These are phyloP conservation scores for Drosophila kanapiae DNA, from an alignment of 1,140 invertebrate genomes.

Conservation along the genomic window DNA sequence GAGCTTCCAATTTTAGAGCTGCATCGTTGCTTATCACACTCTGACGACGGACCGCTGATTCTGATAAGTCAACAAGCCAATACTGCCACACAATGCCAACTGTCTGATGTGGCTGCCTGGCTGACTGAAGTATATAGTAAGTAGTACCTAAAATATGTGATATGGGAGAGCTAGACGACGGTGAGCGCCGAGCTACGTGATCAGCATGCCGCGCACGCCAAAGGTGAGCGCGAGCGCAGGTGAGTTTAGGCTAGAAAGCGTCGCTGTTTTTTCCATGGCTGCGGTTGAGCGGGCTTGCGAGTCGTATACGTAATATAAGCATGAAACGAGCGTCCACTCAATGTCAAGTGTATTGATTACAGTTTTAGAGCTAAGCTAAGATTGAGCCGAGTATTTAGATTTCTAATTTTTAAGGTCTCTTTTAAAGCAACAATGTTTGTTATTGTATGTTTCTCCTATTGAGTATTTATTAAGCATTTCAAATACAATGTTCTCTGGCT, in stretches of 20 bases:
- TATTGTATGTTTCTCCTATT: neutral
- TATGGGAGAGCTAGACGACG: slow-evolving; percentile 48
- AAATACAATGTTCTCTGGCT: neutral
- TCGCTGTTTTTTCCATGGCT: slow-evolving; percentile 22
- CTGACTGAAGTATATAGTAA: slow-evolving; percentile 31
- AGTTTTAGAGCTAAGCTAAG: slow-evolving; percentile 3
- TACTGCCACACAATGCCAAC: slow-evolving; percentile 58
- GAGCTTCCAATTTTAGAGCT: slow-evolving; percentile 29
- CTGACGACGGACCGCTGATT: slow-evolving; percentile 24
- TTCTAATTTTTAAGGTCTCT: neutral
- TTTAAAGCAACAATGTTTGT: neutral
- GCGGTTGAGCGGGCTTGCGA: slow-evolving; percentile 41
- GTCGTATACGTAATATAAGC: slow-evolving; percentile 20
- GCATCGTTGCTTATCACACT: slow-evolving; percentile 65
- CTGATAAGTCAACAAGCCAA: slow-evolving; percentile 72
- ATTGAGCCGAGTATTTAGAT: neutral
- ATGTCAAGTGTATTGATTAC: slow-evolving; percentile 48
- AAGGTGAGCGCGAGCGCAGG: slow-evolving; percentile 16
- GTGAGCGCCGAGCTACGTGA: slow-evolving; percentile 33
- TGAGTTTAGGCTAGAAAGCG: slow-evolving; percentile 45
- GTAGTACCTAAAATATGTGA: slow-evolving; percentile 48
- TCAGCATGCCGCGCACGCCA: slow-evolving; percentile 64
- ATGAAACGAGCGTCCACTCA: slow-evolving; percentile 16
- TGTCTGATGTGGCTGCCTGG: slow-evolving; percentile 45
- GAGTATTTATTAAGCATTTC: neutral